Evolutionary conservation across 2,888 invertebrate species (phyloP).

Genomic region (Steromphala cineraria): DNA sequence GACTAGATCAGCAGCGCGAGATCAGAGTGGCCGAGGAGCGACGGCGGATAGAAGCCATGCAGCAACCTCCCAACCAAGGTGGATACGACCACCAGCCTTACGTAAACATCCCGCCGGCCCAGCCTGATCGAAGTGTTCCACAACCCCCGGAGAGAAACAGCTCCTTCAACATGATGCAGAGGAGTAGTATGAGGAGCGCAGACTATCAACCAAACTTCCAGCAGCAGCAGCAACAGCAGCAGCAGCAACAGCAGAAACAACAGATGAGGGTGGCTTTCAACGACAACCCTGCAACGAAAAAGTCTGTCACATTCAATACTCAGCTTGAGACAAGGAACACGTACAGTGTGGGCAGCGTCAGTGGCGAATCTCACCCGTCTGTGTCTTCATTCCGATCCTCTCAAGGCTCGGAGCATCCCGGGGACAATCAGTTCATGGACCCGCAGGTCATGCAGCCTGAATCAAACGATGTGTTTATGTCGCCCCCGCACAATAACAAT

Average conservation of each 20-base stretch:
- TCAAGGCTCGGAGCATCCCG: slow-evolving; percentile 52
- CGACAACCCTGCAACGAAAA: slow-evolving; percentile 65
- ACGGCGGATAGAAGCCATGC: slow-evolving; percentile 54
- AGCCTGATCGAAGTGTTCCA: slow-evolving; percentile 46
- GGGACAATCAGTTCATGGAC: slow-evolving; percentile 23
- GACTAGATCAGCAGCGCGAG: slow-evolving; percentile 58
- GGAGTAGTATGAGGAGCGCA: slow-evolving; percentile 15
- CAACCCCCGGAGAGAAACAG: slow-evolving; percentile 91
- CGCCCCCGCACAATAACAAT: slow-evolving; percentile 43
- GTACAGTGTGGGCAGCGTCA: slow-evolving; percentile 45
- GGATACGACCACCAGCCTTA: slow-evolving; percentile 50
- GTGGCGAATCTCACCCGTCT: slow-evolving; percentile 46
- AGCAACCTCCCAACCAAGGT: slow-evolving; percentile 28
- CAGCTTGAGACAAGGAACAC: slow-evolving; percentile 72
- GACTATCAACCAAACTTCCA: slow-evolving; percentile 29
- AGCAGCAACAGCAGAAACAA: slow-evolving; percentile 30
- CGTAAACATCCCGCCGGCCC: slow-evolving; percentile 56
- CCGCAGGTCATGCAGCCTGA: slow-evolving; percentile 25
- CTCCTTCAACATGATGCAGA: slow-evolving; percentile 79
- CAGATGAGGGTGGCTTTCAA: neutral
- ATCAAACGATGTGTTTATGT: slow-evolving; percentile 34
- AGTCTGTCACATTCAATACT: slow-evolving; percentile 75
- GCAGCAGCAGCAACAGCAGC: slow-evolving; percentile 28
- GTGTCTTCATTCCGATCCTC: slow-evolving; percentile 55
- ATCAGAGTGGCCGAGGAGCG: slow-evolving; percentile 59